A percentile compares a stretch with the other conserved stretches of the same genome.
Evolutionary conservation across 2,888 invertebrate species (phyloP).

Genomic region (Tiliacea aurago): DNA sequence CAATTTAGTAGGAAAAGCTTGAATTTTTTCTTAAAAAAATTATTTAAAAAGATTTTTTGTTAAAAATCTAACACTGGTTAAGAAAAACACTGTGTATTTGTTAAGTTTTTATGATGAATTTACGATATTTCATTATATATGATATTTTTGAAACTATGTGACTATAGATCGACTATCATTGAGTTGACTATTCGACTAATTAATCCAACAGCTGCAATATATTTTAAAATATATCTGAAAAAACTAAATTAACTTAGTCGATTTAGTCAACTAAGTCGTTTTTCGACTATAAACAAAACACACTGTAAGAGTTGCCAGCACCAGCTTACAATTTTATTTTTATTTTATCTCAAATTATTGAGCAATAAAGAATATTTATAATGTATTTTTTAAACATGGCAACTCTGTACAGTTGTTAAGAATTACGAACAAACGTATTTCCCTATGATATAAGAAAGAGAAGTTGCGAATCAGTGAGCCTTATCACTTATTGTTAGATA

Average conservation of each 20-base stretch:
- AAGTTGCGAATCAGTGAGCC: conserved; percentile 72
- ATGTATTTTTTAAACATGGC: conserved; percentile 23
- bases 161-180: conserved; percentile 32
- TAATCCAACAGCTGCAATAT: conserved; percentile 18
- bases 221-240: conserved; percentile 14
- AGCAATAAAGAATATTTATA: conserved; percentile 15
- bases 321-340: conserved; percentile 13
- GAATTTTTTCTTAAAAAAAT: conserved; percentile 59
- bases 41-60: conserved; percentile 70
- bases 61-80: conserved; percentile 82
- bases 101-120: conserved; percentile 82
- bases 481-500: conserved; percentile 58
- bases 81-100: conserved; percentile 76
- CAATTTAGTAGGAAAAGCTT: conserved; percentile 68
- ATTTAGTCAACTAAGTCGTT: conserved; percentile 37
- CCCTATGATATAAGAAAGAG: conserved; percentile 57
- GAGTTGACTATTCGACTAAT: conserved; percentile 38
- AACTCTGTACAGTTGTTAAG: conserved; percentile 38
- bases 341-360: conserved; percentile 1
- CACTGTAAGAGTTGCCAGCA: conserved; percentile 40
- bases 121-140: conserved; percentile 70
- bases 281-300: conserved; percentile 48
- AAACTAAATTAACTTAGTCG: conserved; percentile 19
- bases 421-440: conserved; percentile 65
- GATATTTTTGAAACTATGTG: conserved; percentile 58